Evolutionary conservation across 2,113 vertebrate species (phyloP), one percentile per base, ranked within the genome.

Genomic region (Acanthisitta chloris): DNA sequence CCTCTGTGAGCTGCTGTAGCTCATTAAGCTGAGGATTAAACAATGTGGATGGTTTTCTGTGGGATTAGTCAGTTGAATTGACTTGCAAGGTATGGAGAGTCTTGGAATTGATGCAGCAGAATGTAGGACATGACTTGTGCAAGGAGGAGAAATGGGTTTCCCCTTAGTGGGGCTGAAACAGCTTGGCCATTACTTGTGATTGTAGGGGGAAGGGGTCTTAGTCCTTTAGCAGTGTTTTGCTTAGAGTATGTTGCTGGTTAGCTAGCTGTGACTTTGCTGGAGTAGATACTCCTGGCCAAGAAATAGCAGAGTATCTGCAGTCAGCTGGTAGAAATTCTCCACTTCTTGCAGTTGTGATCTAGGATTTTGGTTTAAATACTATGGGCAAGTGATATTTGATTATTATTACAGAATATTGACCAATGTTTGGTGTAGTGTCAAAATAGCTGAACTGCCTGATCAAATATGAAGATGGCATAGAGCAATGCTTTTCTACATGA

Each of bases 1-100:
- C 67, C 48, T 84, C 36, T 86, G 21, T 90, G 88, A 88, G 58
- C 54, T 88, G 52, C 58, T 82, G 62, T 45, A 72, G 70, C 57
- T 84, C 31, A 29, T 43, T 61, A 79, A 88, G 36, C 52, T 87
- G 26, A 5, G 14, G 31, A 72, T 17, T 73, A 57, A 80, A 89
- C 91, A 77, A 72, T 61, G 20, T 45, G 42, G 17, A 21, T 92
- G 42, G 12, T 43, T 83, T 95, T 88, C 36, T 80, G 45, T 69
- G 46, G 34, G 29, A 62, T 79, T 95, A 52, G 28, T 46, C 78
- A 74, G 16, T 36, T 78, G 77, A 69, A 36, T 57, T 71, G 85
- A 21, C n/a, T 62, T 84, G 8, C 14, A 45, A 33, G 48, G 21
- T 88, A 9, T 24, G 16, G 58, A 36, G 28, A 24, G 28, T 54